Evolutionary conservation across 2,888 invertebrate genomes (phyloP).

Genomic region (Agonopterix subpropinquella): DNA sequence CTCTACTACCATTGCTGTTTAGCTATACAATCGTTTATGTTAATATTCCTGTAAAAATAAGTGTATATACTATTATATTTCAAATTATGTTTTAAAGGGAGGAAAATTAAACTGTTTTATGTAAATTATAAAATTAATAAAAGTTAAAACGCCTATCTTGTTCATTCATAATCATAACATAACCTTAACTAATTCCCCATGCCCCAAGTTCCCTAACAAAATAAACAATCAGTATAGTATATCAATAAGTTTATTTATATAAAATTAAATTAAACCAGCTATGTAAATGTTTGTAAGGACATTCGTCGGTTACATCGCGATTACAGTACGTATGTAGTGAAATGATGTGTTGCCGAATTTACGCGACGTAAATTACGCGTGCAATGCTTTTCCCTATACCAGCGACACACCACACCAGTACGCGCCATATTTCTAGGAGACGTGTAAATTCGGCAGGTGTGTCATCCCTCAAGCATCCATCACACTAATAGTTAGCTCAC

Average conservation of each 20-base stretch:
- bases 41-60: conserved; percentile 57
- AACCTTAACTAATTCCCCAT: not conserved
- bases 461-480: not conserved
- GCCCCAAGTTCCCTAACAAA: not conserved
- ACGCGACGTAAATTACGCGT: too few species aligned
- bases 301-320: too few species aligned
- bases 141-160: conserved; percentile 17
- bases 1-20: too few species aligned
- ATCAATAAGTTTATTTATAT: not conserved
- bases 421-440: too few species aligned
- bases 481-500: not conserved
- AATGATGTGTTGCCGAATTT: too few species aligned
- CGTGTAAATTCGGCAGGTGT: too few species aligned
- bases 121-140: conserved; percentile 60
- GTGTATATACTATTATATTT: conserved; percentile 45
- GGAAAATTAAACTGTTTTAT: conserved; percentile 44
- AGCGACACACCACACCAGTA: too few species aligned
- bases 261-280: not conserved
- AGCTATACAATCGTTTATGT: conserved; percentile 23
- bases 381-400: too few species aligned
- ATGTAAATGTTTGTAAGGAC: not conserved
- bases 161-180: not conserved
- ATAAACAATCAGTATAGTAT: not conserved
- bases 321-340: not conserved
- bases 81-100: conserved; percentile 38